Evolutionary conservation across 2,113 vertebrate species (phyloP).

Genomic region (Pseudopodoces humilis): DNA sequence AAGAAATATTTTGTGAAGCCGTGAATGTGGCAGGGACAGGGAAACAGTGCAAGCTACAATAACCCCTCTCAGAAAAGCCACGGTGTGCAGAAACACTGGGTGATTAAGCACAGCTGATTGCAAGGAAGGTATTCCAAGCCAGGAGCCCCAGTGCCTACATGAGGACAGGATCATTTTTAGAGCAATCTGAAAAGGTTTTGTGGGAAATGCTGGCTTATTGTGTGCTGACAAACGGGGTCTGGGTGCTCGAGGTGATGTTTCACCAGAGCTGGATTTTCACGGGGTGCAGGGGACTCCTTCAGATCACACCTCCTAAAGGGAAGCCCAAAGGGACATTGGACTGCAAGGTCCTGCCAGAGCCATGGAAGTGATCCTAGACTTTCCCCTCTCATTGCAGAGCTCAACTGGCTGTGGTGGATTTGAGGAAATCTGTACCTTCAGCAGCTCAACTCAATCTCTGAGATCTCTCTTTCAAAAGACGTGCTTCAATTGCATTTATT

Average conservation of each 20-base stretch:
- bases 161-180: background rate
- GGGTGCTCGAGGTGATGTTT: background rate
- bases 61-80: background rate
- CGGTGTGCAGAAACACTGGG: background rate
- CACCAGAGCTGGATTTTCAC: background rate
- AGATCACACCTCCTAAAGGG: background rate
- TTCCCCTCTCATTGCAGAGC: background rate
- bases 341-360: background rate
- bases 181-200: background rate
- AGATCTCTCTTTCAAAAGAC: background rate
- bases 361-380: background rate
- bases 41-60: background rate
- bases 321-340: background rate
- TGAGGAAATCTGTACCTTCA: background rate
- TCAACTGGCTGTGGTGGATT: background rate
- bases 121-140: background rate
- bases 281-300: background rate
- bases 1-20: background rate
- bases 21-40: background rate
- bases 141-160: background rate
- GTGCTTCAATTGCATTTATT: background rate
- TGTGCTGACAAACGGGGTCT: background rate
- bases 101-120: background rate
- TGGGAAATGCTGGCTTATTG: background rate
- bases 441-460: background rate